Base-by-base conservation (phyloP, 2,797 vertebrate genomes). In the Pelobates cultripes region DNA sequence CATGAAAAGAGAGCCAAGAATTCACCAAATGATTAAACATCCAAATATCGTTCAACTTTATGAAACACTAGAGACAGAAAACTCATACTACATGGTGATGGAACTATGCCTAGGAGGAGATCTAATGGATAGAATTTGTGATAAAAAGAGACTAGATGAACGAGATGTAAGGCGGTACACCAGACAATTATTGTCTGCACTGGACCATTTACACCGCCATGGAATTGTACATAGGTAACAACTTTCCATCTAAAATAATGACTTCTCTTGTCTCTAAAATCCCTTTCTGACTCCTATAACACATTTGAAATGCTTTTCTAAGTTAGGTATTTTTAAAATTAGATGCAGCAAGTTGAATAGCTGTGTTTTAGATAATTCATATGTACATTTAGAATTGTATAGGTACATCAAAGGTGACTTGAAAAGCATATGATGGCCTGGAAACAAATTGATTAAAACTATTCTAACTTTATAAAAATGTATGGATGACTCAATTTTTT, bases 11-110 rank as follows among this genome's bases (percentile, higher is more conserved):
- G 95, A 96, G 81, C 94, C 95, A 0, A 80, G 84, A 12, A 95
- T 97, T 83, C 93, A 96, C 81, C 94, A 96, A 91, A 95, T 96
- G 93, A 90, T 96, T 78, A 93, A 93, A 78, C 95, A 96, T 70
- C 93, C 95, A 79, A 92, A 95, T 55, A 85, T 96, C 43, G 93
- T 95, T 8, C 89, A 86, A 79, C 89, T 98, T 63, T 91, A 96
- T 28, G 87, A 96, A 92, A 96, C 94, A 1, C 86, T 95, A 88
- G 95, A 96, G 90, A 96, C 94, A 0, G 91, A 95, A 89, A 96
- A 95, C 90, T 95, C 92, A 67, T 96, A 95, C 91, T 97, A 97
- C 88, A 93, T 94, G 94, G 93, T 92, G 80, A 95, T 96, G 94
- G 95, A 97, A 88, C 91, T 96, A 17, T 96, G 94, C 69, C 89